These are phyloP conservation scores for Platycheirus albimanus DNA, from an alignment of 2,888 invertebrate genomes.

Conservation along the genomic window DNA sequence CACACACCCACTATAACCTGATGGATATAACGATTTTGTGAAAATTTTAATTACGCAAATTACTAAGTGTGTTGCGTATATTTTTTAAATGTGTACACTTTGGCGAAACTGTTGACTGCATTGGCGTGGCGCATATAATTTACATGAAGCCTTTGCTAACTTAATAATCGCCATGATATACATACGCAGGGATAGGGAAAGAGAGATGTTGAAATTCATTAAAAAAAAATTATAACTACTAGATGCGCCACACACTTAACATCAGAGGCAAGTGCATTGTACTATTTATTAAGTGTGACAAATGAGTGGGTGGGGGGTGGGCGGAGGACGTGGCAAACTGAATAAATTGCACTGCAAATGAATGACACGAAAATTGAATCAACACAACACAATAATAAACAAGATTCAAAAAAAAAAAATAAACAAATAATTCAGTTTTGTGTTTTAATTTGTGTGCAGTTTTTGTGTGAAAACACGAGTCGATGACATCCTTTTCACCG, in stretches of 20 bases:
- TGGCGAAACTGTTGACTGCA: slow-evolving; percentile 29
- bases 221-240: slow-evolving; percentile 38
- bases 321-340: slow-evolving; percentile 3
- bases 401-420: background rate
- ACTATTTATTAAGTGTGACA: slow-evolving; percentile 48
- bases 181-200: background rate
- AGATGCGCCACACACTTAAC: slow-evolving; percentile 22
- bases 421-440: background rate
- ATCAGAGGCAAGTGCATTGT: slow-evolving; percentile 40
- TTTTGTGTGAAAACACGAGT: slow-evolving; percentile 41
- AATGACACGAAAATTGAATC: slow-evolving; percentile 60
- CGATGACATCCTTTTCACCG: slow-evolving; percentile 35
- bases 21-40: slow-evolving; percentile 60
- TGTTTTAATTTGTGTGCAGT: background rate
- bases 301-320: background rate
- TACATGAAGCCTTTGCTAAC: slow-evolving; percentile 61
- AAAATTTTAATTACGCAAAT: slow-evolving; percentile 73
- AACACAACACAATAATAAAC: slow-evolving; percentile 40
- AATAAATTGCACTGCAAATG: slow-evolving; percentile 39
- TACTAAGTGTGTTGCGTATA: slow-evolving; percentile 46
- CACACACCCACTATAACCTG: background rate
- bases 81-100: too few species aligned
- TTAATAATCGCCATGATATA: slow-evolving; percentile 54
- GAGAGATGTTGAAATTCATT: slow-evolving; percentile 48
- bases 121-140: slow-evolving; percentile 58